These are phyloP conservation scores for Xestia rhomboidea DNA, from an alignment of 2,888 invertebrate species.

Conservation along the genomic window DNA sequence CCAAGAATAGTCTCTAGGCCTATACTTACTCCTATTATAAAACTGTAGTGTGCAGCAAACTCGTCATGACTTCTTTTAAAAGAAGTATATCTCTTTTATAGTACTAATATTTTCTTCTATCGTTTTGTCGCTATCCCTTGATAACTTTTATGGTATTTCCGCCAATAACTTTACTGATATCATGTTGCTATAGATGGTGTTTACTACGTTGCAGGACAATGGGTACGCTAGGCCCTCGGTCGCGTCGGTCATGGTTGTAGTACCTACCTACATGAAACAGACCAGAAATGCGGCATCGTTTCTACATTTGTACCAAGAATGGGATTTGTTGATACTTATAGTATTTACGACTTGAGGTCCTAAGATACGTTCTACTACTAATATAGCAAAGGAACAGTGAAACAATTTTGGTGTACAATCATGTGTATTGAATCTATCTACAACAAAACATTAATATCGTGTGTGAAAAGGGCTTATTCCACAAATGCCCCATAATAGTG, in stretches of 20 bases:
- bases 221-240: constrained; percentile 1
- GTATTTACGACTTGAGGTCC: not conserved
- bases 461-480: no score
- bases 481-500: no score
- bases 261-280: not conserved
- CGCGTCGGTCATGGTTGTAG: constrained; percentile 2
- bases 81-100: not conserved
- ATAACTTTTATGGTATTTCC: constrained; percentile 25
- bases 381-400: not conserved
- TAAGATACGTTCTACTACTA: not conserved
- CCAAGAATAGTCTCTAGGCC: not conserved
- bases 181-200: constrained; percentile 31
- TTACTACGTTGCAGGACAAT: constrained; percentile 42
- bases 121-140: not conserved
- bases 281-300: constrained; percentile 3
- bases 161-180: constrained; percentile 19
- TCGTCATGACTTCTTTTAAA: not conserved
- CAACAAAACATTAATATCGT: not conserved
- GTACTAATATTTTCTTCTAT: not conserved
- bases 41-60: constrained; percentile 8
- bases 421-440: not conserved
- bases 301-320: constrained; percentile 3
- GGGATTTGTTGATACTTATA: constrained; percentile 4
- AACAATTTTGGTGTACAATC: not conserved
- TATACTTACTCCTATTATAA: not conserved